A percentile compares a stretch with the other conserved stretches of the same genome.
Evolutionary conservation across 2,888 invertebrate genomes (phyloP).

Genomic region (Cerastis leucographa): DNA sequence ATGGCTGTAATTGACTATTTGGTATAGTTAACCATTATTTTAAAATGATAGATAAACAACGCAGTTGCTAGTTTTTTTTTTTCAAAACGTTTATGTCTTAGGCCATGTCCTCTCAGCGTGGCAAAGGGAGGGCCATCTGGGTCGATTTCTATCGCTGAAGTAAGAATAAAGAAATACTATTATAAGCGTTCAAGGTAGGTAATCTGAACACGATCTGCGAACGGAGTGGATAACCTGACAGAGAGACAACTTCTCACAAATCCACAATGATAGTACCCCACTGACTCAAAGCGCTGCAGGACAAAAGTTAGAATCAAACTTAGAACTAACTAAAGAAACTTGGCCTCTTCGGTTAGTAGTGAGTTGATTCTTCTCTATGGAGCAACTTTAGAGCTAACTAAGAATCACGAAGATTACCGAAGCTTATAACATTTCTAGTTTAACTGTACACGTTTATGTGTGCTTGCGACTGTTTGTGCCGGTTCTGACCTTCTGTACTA

Average conservation of each 20-base stretch:
- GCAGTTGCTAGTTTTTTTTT: neutral
- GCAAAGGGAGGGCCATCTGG: neutral
- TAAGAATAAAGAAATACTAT: neutral
- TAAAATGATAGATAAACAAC: neutral
- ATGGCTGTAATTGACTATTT: neutral
- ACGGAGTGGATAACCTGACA: neutral
- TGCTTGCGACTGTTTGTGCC: neutral
- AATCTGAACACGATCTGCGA: neutral
- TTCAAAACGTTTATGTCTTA: too few relatives aligned
- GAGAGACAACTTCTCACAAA: neutral
- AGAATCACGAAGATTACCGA: neutral
- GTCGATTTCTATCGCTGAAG: neutral
- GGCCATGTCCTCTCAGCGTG: neutral
- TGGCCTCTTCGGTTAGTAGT: neutral
- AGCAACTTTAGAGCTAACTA: neutral
- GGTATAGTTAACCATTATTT: neutral
- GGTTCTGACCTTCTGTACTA: neutral
- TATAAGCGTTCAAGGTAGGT: neutral
- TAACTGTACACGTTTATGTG: neutral
- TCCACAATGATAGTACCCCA: neutral
- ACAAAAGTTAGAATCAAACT: neutral
- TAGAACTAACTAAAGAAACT: neutral
- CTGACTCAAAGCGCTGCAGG: neutral
- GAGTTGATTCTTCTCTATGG: neutral
- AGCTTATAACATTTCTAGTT: neutral